Conservation (phyloP, 2,888 invertebrate genomes). For the Mythimna impura region DNA sequence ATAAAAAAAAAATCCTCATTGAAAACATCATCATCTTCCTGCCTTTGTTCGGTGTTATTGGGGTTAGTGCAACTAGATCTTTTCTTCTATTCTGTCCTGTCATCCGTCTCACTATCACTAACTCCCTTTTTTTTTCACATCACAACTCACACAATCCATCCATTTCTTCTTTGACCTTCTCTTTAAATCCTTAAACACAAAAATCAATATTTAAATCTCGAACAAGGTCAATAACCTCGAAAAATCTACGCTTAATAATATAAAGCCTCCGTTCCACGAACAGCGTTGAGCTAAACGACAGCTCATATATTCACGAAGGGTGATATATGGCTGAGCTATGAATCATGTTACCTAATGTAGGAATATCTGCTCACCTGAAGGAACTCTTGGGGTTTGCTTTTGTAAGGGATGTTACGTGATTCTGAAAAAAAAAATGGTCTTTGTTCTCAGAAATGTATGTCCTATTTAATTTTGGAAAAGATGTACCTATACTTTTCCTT, state of each 20-base stretch:
- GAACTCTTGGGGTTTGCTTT: constrained; percentile 7
- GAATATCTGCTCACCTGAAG: constrained; percentile 47
- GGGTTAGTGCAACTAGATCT: too few species aligned
- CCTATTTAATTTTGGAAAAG: too few species aligned
- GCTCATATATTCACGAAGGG: constrained; percentile 52
- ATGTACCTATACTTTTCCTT: too few species aligned
- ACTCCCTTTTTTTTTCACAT: too few species aligned
- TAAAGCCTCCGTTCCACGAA: background rate
- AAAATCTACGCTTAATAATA: constrained; percentile 1
- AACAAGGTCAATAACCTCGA: background rate
- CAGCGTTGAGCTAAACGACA: constrained; percentile 36
- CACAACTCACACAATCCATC: too few species aligned
- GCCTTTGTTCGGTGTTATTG: too few species aligned
- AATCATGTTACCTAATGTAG: constrained; percentile 58
- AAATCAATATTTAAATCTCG: background rate
- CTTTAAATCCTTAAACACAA: background rate
- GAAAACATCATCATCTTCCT: too few species aligned
- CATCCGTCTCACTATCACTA: too few species aligned
- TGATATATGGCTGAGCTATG: constrained; percentile 58
- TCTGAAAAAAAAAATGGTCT: background rate
- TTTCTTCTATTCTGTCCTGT: too few species aligned
- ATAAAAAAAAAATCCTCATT: too few species aligned
- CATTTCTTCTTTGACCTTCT: too few species aligned
- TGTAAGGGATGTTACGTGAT: constrained; percentile 20
- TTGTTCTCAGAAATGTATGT: background rate